These are phyloP conservation scores for Drosophila kokeensis DNA, from an alignment of 2,888 invertebrate species.

Conservation along the genomic window DNA sequence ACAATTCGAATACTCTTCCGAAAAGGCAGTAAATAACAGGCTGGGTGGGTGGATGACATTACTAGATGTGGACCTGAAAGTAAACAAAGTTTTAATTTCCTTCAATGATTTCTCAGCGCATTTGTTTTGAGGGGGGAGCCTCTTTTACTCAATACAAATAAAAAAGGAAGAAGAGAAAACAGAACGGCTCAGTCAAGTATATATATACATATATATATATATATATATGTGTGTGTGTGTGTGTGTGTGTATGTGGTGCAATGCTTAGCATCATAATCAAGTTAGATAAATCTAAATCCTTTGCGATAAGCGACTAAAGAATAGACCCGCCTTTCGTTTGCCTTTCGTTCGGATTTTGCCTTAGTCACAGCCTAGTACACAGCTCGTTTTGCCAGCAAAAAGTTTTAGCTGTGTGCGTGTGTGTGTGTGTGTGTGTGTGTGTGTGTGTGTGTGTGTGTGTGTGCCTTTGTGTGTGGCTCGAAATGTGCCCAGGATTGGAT, in stretches of 20 bases:
- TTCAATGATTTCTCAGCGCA: slow-evolving; percentile 72
- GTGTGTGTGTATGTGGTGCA: slow-evolving; percentile 23
- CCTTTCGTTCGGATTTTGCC: slow-evolving; percentile 28
- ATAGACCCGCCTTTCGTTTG: slow-evolving; percentile 44
- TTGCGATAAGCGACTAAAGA: slow-evolving; percentile 76
- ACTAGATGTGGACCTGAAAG: slow-evolving; percentile 61
- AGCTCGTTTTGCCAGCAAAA: slow-evolving; percentile 29
- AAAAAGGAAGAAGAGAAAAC: not conserved
- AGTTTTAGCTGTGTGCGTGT: slow-evolving; percentile 21
- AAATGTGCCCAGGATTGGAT: not conserved
- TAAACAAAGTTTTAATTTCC: slow-evolving; percentile 78
- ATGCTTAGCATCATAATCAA: slow-evolving; percentile 75
- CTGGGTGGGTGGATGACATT: slow-evolving; percentile 20
- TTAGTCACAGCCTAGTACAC: slow-evolving; percentile 16
- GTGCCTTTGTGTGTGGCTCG: slow-evolving; percentile 1
- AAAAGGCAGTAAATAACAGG: not conserved
- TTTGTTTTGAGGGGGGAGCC: slow-evolving; percentile 38
- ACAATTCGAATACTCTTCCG: slow-evolving; percentile 4
- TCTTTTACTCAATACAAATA: not conserved
- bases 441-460: slow-evolving; percentile 11
- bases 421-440: slow-evolving; percentile 5
- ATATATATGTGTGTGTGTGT: slow-evolving; percentile 15
- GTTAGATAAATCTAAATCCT: slow-evolving; percentile 79
- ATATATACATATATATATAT: slow-evolving; percentile 6
- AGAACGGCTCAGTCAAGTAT: slow-evolving; percentile 13